Conservation (phyloP, 2,113 vertebrate species). For the Ailurus styani region DNA sequence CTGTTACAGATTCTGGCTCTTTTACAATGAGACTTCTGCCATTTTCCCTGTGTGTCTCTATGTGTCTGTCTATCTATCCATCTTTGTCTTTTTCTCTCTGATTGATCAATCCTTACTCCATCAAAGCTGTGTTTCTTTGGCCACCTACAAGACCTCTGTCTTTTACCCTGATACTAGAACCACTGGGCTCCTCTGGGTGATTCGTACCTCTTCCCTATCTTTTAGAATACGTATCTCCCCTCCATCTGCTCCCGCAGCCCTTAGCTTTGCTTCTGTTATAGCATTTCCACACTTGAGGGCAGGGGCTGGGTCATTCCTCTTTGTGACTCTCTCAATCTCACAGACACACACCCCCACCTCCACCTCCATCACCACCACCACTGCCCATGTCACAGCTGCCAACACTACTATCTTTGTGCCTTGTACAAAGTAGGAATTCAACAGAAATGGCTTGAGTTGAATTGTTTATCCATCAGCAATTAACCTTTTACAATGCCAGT, state of each 20-base stretch:
- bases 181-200: neutral
- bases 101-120: neutral
- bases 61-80: neutral
- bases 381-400: neutral
- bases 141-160: neutral
- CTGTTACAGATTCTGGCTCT: neutral
- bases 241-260: neutral
- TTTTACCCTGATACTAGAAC: neutral
- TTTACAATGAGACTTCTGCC: neutral
- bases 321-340: neutral
- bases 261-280: neutral
- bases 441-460: conserved; percentile 37
- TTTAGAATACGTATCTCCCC: neutral
- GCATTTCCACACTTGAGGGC: neutral
- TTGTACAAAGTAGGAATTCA: conserved; percentile 42
- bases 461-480: conserved; percentile 54
- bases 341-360: neutral
- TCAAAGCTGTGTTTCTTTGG: neutral
- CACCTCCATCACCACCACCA: neutral
- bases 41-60: neutral
- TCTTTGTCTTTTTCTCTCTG: neutral
- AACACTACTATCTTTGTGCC: conserved; percentile 41
- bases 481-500: conserved; percentile 37
- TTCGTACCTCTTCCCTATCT: neutral
- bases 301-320: neutral